Percentiles rank a stretch among this genome's conserved stretches.
phyloP scores from a whole-genome alignment of 1,140 invertebrate species.

The Bombus confusus region DNA sequence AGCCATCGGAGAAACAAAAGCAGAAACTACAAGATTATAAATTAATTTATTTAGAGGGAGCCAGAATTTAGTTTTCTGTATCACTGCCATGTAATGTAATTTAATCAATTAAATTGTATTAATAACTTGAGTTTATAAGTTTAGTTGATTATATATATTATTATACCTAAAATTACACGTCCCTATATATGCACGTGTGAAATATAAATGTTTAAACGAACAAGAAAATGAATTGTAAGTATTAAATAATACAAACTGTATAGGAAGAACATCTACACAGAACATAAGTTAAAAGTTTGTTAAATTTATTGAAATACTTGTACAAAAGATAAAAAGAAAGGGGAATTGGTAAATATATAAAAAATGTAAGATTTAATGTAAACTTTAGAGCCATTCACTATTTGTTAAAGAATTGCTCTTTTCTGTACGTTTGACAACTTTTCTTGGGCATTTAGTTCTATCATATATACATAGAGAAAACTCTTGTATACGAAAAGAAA shows the following conservation, averaged over 20 bases:
- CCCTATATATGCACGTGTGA: background rate
- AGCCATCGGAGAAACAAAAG: background rate
- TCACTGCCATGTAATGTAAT: conserved; percentile 54
- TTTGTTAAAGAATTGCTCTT: conserved; percentile 19
- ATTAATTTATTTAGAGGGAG: conserved; percentile 23
- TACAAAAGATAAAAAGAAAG: conserved; percentile 22
- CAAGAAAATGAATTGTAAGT: conserved; percentile 23
- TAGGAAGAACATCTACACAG: background rate
- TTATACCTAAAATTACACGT: conserved; percentile 4
- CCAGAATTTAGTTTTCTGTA: conserved; percentile 43
- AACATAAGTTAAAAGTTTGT: conserved; percentile 26
- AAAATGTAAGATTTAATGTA: conserved; percentile 33
- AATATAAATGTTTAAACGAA: conserved; percentile 7
- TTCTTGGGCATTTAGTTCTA: conserved; percentile 18
- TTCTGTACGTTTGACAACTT: conserved; percentile 32
- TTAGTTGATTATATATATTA: conserved; percentile 16
- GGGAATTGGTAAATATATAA: conserved; percentile 41
- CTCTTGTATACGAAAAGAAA: background rate
- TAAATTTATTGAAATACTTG: conserved; percentile 34
- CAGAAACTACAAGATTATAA: conserved; percentile 4
- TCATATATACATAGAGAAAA: conserved; percentile 9
- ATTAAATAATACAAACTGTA: conserved; percentile 10
- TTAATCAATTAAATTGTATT: conserved; percentile 37
- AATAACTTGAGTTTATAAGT: conserved; percentile 24
- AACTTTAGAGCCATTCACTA: conserved; percentile 26